Evolutionary conservation across 2,797 vertebrate species (phyloP).

Genomic region (Liparis tanakae): DNA sequence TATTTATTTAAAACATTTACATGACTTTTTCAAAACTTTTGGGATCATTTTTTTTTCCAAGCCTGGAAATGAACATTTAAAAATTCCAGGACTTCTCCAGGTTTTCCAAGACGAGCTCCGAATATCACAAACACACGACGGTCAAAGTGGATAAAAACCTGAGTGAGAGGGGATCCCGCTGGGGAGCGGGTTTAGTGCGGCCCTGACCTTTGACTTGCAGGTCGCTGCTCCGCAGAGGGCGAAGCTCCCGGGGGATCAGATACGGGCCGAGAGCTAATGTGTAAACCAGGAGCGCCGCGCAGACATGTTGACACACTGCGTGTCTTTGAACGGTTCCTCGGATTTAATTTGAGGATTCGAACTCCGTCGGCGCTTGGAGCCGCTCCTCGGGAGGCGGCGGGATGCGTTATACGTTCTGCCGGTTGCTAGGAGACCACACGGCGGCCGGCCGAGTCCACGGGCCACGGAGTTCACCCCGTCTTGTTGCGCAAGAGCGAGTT

Average conservation of each 20-base stretch:
- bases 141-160: not conserved
- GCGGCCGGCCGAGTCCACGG: not conserved
- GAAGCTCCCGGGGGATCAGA: conserved; percentile 19
- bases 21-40: too few relatives aligned
- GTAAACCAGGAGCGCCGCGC: conserved; percentile 39
- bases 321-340: not conserved
- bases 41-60: too few relatives aligned
- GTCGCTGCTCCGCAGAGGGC: conserved; percentile 37
- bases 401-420: not conserved
- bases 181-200: conserved; percentile 54
- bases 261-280: conserved; percentile 54
- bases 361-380: not conserved
- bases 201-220: conserved; percentile 66
- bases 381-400: not conserved
- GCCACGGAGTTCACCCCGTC: not conserved
- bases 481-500: conserved; percentile 23
- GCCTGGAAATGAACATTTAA: too few relatives aligned
- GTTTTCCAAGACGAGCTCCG: too few relatives aligned
- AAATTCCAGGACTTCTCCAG: too few relatives aligned
- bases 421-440: not conserved
- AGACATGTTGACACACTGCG: too few relatives aligned
- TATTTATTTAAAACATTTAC: too few relatives aligned
- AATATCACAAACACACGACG: too few relatives aligned
- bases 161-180: not conserved
- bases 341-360: not conserved